Evolutionary conservation across 2,888 invertebrate genomes (phyloP).

Genomic region (Invenusta paracnida): DNA sequence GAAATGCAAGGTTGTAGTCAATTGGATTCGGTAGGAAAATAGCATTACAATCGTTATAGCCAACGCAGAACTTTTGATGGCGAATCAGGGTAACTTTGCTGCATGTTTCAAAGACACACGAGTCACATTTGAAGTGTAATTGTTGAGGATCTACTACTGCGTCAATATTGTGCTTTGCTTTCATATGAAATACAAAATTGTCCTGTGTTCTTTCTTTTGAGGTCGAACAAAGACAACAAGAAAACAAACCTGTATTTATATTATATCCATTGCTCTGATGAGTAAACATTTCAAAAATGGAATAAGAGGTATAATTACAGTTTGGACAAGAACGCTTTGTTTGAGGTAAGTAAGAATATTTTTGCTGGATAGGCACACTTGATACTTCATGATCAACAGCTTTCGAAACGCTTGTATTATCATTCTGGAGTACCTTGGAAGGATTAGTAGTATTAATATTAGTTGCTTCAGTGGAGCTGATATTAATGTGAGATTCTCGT

Average conservation of each 20-base stretch:
- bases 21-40: neutral
- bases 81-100: neutral
- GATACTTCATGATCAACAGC: neutral
- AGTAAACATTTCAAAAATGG: neutral
- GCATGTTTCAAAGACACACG: neutral
- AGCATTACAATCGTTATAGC: neutral
- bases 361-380: neutral
- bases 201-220: neutral
- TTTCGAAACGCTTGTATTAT: too few species aligned
- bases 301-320: neutral
- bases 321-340: neutral
- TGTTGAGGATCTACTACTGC: neutral
- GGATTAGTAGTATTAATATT: too few species aligned
- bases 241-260: neutral
- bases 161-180: neutral
- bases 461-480: too few species aligned
- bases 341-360: neutral
- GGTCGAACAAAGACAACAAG: neutral
- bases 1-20: neutral
- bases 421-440: too few species aligned
- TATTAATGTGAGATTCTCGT: too few species aligned
- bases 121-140: neutral
- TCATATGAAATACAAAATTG: neutral
- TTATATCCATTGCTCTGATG: neutral
- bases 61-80: neutral